A percentile compares a stretch with the other conserved stretches of the same genome.
phyloP scores from a whole-genome alignment of 2,113 vertebrate species.

The Osmerus mordax region DNA sequence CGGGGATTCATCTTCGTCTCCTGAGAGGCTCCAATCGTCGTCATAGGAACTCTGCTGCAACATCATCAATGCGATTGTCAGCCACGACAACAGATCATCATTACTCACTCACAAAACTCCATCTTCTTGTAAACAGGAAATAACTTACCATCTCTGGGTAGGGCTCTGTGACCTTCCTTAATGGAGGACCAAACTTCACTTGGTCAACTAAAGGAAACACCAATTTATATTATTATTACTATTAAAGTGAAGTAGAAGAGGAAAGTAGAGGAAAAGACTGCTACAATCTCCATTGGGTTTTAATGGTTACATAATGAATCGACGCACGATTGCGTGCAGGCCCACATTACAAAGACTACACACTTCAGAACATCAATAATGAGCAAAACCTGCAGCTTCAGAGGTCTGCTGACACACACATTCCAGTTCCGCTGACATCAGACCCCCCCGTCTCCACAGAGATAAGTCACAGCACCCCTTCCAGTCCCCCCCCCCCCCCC shows the following conservation, averaged over 20 bases:
- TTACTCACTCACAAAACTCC: neutral
- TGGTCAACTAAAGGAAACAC: conserved; percentile 72
- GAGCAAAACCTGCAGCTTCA: no score
- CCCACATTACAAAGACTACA: neutral
- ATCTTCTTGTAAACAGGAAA: neutral
- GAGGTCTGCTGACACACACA: no score
- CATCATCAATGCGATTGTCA: neutral
- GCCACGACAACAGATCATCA: no score
- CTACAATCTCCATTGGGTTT: neutral
- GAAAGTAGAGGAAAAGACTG: no score
- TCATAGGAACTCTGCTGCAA: conserved; percentile 60
- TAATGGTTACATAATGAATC: neutral
- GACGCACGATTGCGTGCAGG: neutral
- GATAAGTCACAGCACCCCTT: neutral
- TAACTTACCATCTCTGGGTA: conserved; percentile 68
- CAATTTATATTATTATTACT: neutral
- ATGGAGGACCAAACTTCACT: conserved; percentile 77
- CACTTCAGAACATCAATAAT: neutral
- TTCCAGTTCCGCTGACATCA: no score
- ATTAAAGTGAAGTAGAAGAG: neutral
- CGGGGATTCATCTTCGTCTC: conserved; percentile 67
- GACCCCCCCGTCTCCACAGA: neutral
- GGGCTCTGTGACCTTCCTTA: conserved; percentile 82
- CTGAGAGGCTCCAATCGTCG: conserved; percentile 73
- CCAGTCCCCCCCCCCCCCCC: no score